phyloP scores from a whole-genome alignment of 2,888 invertebrate species.

The Corythucha ciliata region DNA sequence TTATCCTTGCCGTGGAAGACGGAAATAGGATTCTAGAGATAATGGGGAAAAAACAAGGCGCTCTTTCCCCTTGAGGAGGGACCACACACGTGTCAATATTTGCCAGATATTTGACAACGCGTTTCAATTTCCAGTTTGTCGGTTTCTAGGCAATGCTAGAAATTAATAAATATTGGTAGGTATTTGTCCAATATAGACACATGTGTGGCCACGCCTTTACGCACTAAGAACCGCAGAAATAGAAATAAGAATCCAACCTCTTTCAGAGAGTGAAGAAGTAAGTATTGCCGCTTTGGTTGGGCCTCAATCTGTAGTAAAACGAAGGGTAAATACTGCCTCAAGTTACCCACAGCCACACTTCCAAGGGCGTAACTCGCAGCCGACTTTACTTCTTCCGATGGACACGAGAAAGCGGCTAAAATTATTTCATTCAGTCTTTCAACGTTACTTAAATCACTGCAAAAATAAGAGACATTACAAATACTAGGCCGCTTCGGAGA shows the following conservation, averaged over 20 bases:
- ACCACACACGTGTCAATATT: neutral
- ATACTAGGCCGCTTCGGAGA: neutral
- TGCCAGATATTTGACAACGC: no score
- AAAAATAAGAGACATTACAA: conserved; percentile 30
- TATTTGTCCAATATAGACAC: no score
- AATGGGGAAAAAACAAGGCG: no score
- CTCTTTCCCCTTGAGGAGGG: no score
- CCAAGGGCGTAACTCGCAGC: conserved; percentile 96
- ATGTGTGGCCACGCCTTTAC: no score
- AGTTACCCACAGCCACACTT: conserved; percentile 90
- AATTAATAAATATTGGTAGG: neutral
- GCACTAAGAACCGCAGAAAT: no score
- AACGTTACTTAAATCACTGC: conserved; percentile 59
- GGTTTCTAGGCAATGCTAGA: neutral
- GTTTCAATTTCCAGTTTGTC: neutral
- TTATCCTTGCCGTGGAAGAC: neutral
- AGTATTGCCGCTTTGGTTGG: conserved; percentile 89
- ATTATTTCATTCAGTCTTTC: conserved; percentile 59
- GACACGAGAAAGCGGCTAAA: conserved; percentile 71
- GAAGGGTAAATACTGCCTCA: conserved; percentile 86
- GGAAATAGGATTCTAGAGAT: no score
- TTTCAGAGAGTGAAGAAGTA: conserved; percentile 91
- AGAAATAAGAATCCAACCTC: conserved; percentile 55
- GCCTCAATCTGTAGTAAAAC: conserved; percentile 87
- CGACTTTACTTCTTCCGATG: conserved; percentile 93